Conservation (phyloP, 2,888 invertebrate species). For the Neoaliturus tenellus region DNA sequence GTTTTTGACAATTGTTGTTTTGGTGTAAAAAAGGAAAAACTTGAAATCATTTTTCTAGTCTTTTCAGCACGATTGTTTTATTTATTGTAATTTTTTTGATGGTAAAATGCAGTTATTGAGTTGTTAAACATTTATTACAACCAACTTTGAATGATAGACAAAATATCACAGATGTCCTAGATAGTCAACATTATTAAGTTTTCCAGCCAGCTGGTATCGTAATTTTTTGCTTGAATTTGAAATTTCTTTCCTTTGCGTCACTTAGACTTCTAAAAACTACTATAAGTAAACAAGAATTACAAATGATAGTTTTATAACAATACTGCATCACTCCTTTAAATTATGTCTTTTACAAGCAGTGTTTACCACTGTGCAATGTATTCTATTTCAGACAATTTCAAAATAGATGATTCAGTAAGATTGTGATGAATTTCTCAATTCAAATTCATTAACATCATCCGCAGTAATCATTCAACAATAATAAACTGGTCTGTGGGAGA, state of each 20-base stretch:
- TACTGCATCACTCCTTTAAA: too few species aligned
- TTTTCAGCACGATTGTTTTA: neutral
- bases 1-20: neutral
- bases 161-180: neutral
- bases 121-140: neutral
- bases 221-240: neutral
- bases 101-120: neutral
- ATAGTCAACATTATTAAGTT: neutral
- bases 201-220: neutral
- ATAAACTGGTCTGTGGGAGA: too few species aligned
- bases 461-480: too few species aligned
- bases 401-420: too few species aligned
- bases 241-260: neutral
- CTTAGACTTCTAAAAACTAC: slow-evolving; percentile 5
- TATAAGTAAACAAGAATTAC: slow-evolving; percentile 14
- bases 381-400: too few species aligned
- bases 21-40: neutral
- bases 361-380: too few species aligned
- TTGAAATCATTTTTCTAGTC: neutral
- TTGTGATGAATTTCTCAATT: too few species aligned
- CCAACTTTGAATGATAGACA: neutral
- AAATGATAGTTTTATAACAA: neutral
- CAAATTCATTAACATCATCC: too few species aligned
- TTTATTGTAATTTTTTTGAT: neutral
- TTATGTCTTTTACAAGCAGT: too few species aligned